phyloP scores from a whole-genome alignment of 2,113 vertebrate species.

The Istiophorus platypterus region DNA sequence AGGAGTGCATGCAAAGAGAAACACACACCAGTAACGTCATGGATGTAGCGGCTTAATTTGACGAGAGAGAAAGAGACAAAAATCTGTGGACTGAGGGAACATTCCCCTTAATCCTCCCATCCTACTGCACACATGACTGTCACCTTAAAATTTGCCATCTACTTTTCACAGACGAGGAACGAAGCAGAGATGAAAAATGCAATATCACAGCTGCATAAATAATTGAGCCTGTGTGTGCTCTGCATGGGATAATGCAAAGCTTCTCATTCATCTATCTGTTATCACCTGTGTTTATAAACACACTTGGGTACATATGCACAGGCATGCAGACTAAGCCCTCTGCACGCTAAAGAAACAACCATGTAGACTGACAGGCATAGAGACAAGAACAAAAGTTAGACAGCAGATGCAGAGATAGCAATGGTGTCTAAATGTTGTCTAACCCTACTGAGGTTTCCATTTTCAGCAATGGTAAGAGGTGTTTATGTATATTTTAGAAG shows the following conservation, averaged over 20 bases:
- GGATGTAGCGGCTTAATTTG: background rate
- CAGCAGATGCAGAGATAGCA: conserved; percentile 31
- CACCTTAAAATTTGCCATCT: conserved; percentile 74
- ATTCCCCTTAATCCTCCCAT: conserved; percentile 42
- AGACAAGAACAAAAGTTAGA: conserved; percentile 43
- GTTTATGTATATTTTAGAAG: conserved; percentile 47
- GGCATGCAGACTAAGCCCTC: background rate
- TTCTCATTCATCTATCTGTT: conserved; percentile 36
- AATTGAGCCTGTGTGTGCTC: conserved; percentile 62
- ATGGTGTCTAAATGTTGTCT: conserved; percentile 19
- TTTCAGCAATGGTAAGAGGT: conserved; percentile 12
- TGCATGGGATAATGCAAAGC: conserved; percentile 48
- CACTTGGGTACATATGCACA: background rate
- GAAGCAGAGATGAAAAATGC: conserved; percentile 58
- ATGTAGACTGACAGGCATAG: conserved; percentile 16
- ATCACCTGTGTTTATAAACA: conserved; percentile 53
- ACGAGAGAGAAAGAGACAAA: conserved; percentile 11
- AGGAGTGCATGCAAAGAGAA: background rate
- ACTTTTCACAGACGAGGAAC: conserved; percentile 63
- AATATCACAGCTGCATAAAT: conserved; percentile 76
- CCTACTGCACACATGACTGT: conserved; percentile 63
- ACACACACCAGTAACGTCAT: background rate
- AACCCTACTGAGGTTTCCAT: conserved; percentile 2
- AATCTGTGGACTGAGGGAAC: conserved; percentile 37
- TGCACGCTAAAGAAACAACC: background rate